phyloP scores from a whole-genome alignment of 2,888 invertebrate species.

The Phortica magna region DNA sequence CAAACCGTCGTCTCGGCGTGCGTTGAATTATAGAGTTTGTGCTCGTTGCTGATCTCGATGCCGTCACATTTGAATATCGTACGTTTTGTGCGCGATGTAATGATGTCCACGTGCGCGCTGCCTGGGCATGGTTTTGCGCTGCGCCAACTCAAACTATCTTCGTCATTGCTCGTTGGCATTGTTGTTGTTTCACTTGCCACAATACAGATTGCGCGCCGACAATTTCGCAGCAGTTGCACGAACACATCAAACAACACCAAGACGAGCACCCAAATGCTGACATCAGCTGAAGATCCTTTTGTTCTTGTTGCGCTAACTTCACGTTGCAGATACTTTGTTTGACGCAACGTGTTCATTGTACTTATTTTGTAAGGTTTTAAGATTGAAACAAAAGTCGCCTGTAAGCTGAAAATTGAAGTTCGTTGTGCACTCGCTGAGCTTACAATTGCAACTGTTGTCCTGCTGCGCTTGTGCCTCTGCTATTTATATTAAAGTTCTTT shows the following conservation, averaged over 20 bases:
- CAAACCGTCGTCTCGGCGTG: conserved; percentile 28
- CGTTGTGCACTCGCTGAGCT: no score
- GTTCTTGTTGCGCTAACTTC: no score
- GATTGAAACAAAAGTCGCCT: no score
- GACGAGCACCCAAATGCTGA: not conserved
- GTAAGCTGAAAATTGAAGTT: no score
- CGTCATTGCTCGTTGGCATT: not conserved
- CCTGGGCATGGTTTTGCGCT: no score
- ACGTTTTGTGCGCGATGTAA: not conserved
- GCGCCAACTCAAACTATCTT: not conserved
- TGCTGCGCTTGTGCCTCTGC: no score
- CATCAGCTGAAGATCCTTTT: no score
- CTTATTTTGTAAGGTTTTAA: no score
- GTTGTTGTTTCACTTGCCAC: not conserved
- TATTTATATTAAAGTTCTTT: no score
- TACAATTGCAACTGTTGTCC: no score
- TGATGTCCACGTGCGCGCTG: conserved; percentile 5
- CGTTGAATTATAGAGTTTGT: conserved; percentile 6
- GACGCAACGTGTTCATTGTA: no score
- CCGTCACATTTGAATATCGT: conserved; percentile 15
- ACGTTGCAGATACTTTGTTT: no score
- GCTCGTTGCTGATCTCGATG: conserved; percentile 16
- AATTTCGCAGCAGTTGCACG: not conserved
- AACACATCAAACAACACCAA: not conserved
- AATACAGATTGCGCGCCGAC: not conserved